Evolutionary conservation across 2,113 vertebrate genomes (phyloP).

Genomic region (Hemiprocne comata): DNA sequence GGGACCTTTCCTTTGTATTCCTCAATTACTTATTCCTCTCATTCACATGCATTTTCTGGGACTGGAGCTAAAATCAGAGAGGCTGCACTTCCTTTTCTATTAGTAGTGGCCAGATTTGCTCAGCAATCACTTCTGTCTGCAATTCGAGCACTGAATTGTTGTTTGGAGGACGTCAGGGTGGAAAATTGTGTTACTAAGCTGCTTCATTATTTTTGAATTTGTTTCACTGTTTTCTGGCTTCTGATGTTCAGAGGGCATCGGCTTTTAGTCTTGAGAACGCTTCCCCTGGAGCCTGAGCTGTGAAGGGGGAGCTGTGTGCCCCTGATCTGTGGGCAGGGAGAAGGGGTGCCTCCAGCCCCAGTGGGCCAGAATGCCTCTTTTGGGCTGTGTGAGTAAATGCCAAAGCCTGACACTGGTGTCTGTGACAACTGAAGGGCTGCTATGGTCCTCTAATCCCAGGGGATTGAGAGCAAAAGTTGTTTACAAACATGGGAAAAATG

Average conservation of each 20-base stretch:
- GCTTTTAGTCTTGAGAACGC: background rate
- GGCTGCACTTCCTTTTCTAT: background rate
- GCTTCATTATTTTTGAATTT: conserved; percentile 43
- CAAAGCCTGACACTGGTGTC: background rate
- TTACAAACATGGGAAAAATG: background rate
- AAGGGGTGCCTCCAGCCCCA: background rate
- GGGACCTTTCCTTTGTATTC: background rate
- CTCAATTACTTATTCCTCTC: background rate
- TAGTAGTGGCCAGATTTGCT: background rate
- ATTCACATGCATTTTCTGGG: background rate
- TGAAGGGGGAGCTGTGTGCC: background rate
- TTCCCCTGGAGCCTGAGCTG: background rate
- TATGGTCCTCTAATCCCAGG: background rate
- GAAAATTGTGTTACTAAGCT: conserved; percentile 19
- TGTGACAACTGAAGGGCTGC: background rate
- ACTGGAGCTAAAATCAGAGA: background rate
- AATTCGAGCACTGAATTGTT: conserved; percentile 20
- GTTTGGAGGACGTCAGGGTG: background rate
- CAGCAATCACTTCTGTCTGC: background rate
- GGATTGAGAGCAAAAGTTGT: background rate
- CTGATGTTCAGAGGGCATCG: background rate
- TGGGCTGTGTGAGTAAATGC: background rate
- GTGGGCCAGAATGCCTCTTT: background rate
- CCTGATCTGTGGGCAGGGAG: background rate
- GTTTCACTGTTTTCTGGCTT: conserved; percentile 4